A percentile compares a stretch with the other conserved stretches of the same genome.
These are phyloP conservation scores for Perognathus longimembris DNA, from an alignment of 2,113 vertebrate species.

Conservation along the genomic window DNA sequence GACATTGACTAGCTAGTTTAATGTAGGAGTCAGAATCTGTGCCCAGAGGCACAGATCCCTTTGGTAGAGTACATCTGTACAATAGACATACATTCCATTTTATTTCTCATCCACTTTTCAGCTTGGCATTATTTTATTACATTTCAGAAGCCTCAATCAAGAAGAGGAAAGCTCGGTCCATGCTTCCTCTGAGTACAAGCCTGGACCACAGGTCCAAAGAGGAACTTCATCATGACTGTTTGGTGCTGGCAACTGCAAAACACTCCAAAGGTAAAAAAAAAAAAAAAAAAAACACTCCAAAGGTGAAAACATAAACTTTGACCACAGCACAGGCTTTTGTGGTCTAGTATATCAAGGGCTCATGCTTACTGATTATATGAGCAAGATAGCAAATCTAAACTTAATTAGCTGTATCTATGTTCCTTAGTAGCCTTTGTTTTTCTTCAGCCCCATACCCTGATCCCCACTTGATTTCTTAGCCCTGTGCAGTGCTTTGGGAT, in stretches of 20 bases:
- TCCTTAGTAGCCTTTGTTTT: neutral
- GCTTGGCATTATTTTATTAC: slow-evolving; percentile 35
- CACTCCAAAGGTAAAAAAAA: slow-evolving; percentile 86
- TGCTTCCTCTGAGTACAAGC: slow-evolving; percentile 93
- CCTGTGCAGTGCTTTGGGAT: too few species aligned
- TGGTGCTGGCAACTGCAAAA: slow-evolving; percentile 89
- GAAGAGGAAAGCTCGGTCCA: slow-evolving; percentile 94
- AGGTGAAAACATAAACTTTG: slow-evolving; percentile 80
- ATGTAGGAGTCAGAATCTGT: neutral
- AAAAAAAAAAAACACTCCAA: slow-evolving; percentile 81
- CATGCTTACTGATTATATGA: neutral
- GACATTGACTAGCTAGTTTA: neutral
- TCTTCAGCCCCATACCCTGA: neutral
- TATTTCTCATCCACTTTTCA: neutral
- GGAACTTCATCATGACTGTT: slow-evolving; percentile 94
- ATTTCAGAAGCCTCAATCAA: slow-evolving; percentile 87
- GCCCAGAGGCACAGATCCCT: neutral
- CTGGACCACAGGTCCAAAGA: slow-evolving; percentile 97
- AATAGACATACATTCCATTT: neutral
- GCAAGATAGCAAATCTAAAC: neutral
- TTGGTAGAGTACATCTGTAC: neutral
- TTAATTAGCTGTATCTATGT: neutral
- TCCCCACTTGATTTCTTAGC: neutral
- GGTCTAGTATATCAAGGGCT: neutral
- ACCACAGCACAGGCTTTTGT: neutral